A percentile compares a stretch with the other conserved stretches of the same genome.
Evolutionary conservation across 2,797 vertebrate species (phyloP).

Genomic region (Lutjanus argentimaculatus): DNA sequence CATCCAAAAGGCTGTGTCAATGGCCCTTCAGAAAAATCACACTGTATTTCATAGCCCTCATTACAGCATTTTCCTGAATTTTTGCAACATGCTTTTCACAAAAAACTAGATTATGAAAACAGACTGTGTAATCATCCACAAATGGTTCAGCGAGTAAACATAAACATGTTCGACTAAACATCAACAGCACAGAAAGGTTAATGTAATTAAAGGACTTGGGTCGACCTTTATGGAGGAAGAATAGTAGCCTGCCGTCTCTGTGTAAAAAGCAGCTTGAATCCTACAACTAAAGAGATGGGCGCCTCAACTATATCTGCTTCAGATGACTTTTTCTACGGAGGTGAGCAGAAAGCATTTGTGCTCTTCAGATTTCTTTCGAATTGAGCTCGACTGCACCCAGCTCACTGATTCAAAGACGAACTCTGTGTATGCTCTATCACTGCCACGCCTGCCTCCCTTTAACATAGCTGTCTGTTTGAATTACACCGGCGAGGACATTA

Average conservation of each 20-base stretch:
- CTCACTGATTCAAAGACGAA: slow-evolving; percentile 46
- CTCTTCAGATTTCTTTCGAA: slow-evolving; percentile 25
- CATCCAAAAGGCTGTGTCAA: slow-evolving; percentile 42
- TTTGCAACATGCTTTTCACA: slow-evolving; percentile 21
- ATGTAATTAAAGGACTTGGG: slow-evolving; percentile 48
- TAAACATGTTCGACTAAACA: slow-evolving; percentile 34
- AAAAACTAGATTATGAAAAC: slow-evolving; percentile 24
- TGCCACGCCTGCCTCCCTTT: slow-evolving; percentile 49
- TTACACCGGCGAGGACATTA: slow-evolving; percentile 59
- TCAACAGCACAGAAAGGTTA: slow-evolving; percentile 23
- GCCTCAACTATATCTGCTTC: slow-evolving; percentile 15
- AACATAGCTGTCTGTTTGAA: slow-evolving; percentile 65
- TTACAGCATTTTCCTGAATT: slow-evolving; percentile 14
- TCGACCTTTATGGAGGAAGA: slow-evolving; percentile 3
- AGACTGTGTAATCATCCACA: not conserved
- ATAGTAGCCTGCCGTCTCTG: slow-evolving; percentile 9
- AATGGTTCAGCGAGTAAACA: not conserved
- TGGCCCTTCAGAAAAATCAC: slow-evolving; percentile 32
- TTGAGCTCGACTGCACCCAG: slow-evolving; percentile 27
- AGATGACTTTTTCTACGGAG: slow-evolving; percentile 19
- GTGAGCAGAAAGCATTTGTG: slow-evolving; percentile 18
- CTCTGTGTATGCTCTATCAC: slow-evolving; percentile 27
- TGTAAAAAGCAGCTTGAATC: slow-evolving; percentile 36
- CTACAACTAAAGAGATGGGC: not conserved
- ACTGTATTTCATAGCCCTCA: slow-evolving; percentile 20